Conservation (phyloP, 2,888 invertebrate genomes). For the Operophtera brumata region DNA sequence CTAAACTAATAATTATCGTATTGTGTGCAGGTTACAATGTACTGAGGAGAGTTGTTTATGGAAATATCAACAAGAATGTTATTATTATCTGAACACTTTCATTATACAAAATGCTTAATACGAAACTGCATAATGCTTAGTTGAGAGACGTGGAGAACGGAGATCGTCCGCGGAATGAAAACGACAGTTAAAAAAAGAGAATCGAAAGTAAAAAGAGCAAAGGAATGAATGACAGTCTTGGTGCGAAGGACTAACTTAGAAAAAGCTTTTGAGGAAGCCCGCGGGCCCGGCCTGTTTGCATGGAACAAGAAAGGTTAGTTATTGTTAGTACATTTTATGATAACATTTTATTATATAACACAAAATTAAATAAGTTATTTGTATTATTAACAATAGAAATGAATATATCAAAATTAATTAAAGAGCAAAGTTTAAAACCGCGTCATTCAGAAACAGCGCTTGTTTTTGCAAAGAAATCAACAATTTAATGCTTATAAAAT, state of each 20-base stretch:
- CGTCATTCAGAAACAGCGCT: no score
- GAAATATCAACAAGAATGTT: constrained; percentile 50
- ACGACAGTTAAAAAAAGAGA: constrained; percentile 64
- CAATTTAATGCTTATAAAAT: no score
- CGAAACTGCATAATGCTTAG: constrained; percentile 67
- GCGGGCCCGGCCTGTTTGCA: constrained; percentile 90
- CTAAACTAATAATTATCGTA: constrained; percentile 74
- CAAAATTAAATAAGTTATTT: neutral
- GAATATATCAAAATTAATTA: neutral
- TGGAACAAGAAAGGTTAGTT: constrained; percentile 59
- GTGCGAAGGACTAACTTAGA: constrained; percentile 85
- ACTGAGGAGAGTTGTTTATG: constrained; percentile 49
- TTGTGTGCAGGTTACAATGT: constrained; percentile 72
- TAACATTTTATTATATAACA: no score
- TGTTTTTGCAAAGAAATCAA: no score
- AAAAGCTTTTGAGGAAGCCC: constrained; percentile 97
- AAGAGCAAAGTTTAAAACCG: no score
- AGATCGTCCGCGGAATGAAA: constrained; percentile 59
- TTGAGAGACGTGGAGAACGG: constrained; percentile 62
- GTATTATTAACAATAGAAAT: neutral
- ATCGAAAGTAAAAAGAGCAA: constrained; percentile 65
- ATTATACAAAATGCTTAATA: constrained; percentile 69
- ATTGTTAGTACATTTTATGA: constrained; percentile 36
- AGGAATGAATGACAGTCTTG: constrained; percentile 77
- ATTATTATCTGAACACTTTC: constrained; percentile 76